These are phyloP conservation scores for Coturnix japonica DNA, from an alignment of 2,113 vertebrate genomes.

Conservation along the genomic window DNA sequence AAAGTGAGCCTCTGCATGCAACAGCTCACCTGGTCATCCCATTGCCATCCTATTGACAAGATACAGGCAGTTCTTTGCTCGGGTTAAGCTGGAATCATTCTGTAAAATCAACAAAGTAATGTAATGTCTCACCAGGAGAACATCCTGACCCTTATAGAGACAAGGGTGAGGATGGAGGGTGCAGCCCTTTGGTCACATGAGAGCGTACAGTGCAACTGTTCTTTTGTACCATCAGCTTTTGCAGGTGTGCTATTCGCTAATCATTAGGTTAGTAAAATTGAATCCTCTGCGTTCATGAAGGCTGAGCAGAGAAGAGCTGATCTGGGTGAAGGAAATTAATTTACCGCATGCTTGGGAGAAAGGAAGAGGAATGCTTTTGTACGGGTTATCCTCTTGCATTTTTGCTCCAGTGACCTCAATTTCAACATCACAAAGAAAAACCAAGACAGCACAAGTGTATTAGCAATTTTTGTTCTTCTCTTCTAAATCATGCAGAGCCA, in stretches of 20 bases:
- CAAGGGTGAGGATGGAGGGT: neutral
- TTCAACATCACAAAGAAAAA: neutral
- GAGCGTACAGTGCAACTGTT: neutral
- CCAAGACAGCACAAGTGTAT: neutral
- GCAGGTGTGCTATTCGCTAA: neutral
- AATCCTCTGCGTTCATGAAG: neutral
- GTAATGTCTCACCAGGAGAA: neutral
- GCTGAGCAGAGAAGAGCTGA: neutral
- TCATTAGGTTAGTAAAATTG: neutral
- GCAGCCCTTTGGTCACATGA: neutral
- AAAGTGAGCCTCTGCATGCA: slow-evolving; percentile 79
- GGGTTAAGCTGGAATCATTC: neutral
- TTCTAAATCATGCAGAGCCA: neutral
- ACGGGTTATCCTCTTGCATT: neutral
- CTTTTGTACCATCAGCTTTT: neutral
- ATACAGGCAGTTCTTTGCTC: neutral
- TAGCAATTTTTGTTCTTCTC: neutral
- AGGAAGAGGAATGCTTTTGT: neutral
- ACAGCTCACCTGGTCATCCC: neutral
- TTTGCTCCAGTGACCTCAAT: neutral
- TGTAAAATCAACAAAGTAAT: neutral
- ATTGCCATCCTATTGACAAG: neutral
- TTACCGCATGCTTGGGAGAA: neutral
- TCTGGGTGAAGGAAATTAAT: neutral
- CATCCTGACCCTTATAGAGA: neutral